Evolutionary conservation across 2,797 vertebrate species (phyloP).

Genomic region (Hypotaenidia philippensis): DNA sequence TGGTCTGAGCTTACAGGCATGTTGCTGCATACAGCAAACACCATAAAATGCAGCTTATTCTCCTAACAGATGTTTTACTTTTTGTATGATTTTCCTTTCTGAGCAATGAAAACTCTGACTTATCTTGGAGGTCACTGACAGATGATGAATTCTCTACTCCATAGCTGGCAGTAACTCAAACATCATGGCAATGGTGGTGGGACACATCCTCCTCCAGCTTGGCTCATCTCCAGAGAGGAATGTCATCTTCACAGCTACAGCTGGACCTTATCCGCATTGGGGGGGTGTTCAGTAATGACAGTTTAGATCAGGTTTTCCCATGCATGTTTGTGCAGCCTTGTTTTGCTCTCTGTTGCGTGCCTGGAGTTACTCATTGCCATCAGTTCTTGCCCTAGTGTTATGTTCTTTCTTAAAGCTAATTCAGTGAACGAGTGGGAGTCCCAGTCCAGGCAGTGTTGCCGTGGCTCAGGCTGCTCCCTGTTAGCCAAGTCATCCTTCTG

Average conservation of each 20-base stretch:
- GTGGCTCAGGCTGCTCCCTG: neutral
- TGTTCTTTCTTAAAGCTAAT: neutral
- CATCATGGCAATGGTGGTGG: slow-evolving; percentile 44
- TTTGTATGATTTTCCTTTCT: slow-evolving; percentile 38
- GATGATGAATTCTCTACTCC: slow-evolving; percentile 56
- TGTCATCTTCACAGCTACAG: slow-evolving; percentile 67
- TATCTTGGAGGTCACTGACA: slow-evolving; percentile 67
- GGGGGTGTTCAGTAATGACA: slow-evolving; percentile 5
- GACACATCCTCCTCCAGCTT: slow-evolving; percentile 53
- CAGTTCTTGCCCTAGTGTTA: neutral
- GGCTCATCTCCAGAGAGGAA: slow-evolving; percentile 64
- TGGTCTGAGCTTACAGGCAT: slow-evolving; percentile 8
- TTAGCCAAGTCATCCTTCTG: neutral
- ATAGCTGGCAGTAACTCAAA: slow-evolving; percentile 59
- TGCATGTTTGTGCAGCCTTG: slow-evolving; percentile 9
- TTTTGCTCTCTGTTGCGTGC: neutral
- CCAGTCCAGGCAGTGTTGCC: neutral
- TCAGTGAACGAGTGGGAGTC: neutral
- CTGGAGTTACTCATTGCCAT: slow-evolving; percentile 40
- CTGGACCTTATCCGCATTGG: slow-evolving; percentile 17
- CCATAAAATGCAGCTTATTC: slow-evolving; percentile 21
- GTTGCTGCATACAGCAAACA: slow-evolving; percentile 34
- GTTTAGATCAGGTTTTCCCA: slow-evolving; percentile 69
- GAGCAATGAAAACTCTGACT: slow-evolving; percentile 64
- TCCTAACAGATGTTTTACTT: slow-evolving; percentile 58